These are phyloP conservation scores for Leguminivora glycinivorella DNA, from an alignment of 1,140 invertebrate genomes.

Conservation along the genomic window DNA sequence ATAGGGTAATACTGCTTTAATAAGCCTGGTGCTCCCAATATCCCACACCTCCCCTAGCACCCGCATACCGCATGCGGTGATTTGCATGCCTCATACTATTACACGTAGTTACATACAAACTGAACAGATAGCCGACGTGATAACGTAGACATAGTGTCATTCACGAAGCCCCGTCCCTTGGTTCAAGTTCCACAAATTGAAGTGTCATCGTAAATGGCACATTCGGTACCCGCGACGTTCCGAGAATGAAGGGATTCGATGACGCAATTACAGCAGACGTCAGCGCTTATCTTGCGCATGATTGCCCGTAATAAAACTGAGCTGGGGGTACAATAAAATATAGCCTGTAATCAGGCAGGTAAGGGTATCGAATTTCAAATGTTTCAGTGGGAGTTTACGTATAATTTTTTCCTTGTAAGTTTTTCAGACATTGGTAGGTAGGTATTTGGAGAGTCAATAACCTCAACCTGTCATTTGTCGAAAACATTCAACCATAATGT, in stretches of 20 bases:
- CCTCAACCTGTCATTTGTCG: too few relatives aligned
- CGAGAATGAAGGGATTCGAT: slow-evolving; percentile 20
- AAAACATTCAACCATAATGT: too few relatives aligned
- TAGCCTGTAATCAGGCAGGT: slow-evolving; percentile 14
- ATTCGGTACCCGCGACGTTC: slow-evolving; percentile 14
- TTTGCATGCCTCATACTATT: slow-evolving; percentile 61
- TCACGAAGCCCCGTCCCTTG: too few relatives aligned
- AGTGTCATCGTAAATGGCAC: too few relatives aligned
- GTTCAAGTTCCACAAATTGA: too few relatives aligned
- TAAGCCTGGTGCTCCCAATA: background rate
- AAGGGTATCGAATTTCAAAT: slow-evolving; percentile 16
- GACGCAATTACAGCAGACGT: slow-evolving; percentile 17
- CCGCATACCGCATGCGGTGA: slow-evolving; percentile 65
- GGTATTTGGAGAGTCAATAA: background rate
- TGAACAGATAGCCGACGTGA: slow-evolving; percentile 47
- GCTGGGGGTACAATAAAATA: slow-evolving; percentile 23
- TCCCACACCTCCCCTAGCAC: slow-evolving; percentile 36
- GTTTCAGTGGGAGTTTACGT: slow-evolving; percentile 7
- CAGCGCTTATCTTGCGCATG: slow-evolving; percentile 16
- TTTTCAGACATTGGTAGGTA: background rate
- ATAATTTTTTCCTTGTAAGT: background rate
- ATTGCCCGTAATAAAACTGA: slow-evolving; percentile 20
- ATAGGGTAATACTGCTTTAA: background rate
- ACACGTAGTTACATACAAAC: background rate
- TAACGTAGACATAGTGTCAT: too few relatives aligned